Percentiles rank a stretch among this genome's conserved stretches.
Evolutionary conservation across 2,797 vertebrate species (phyloP).

Genomic region (Iguana delicatissima): DNA sequence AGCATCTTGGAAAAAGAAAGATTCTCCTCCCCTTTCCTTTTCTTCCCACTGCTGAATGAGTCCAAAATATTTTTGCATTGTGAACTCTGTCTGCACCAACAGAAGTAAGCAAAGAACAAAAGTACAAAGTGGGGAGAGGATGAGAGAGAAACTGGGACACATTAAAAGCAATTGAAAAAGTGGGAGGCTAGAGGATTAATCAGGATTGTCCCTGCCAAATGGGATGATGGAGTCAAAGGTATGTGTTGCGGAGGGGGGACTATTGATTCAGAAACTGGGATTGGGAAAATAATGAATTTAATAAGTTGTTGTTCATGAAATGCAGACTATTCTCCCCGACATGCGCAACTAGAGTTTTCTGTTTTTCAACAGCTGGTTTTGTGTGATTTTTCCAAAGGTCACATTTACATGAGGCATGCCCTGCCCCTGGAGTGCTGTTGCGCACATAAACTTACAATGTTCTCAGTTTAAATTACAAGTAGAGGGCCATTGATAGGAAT

Average conservation of each 20-base stretch:
- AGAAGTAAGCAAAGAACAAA: too few species aligned
- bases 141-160: too few species aligned
- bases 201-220: too few species aligned
- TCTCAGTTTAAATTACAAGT: neutral
- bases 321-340: rapidly evolving
- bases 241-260: neutral
- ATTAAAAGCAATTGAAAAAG: too few species aligned
- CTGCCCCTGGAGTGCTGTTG: neutral
- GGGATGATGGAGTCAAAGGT: neutral
- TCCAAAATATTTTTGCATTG: too few species aligned
- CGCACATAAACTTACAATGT: neutral
- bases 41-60: too few species aligned
- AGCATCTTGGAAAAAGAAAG: too few species aligned
- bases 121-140: too few species aligned
- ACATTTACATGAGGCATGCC: neutral
- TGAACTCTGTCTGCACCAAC: too few species aligned
- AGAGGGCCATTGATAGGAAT: neutral
- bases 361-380: neutral
- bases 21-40: too few species aligned
- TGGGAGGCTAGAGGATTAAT: too few species aligned
- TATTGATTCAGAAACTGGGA: neutral
- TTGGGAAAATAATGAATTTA: neutral
- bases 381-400: neutral
- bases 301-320: neutral
- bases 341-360: neutral